Evolutionary conservation across 1,140 invertebrate species (phyloP).

Genomic region (Dryas iulia): DNA sequence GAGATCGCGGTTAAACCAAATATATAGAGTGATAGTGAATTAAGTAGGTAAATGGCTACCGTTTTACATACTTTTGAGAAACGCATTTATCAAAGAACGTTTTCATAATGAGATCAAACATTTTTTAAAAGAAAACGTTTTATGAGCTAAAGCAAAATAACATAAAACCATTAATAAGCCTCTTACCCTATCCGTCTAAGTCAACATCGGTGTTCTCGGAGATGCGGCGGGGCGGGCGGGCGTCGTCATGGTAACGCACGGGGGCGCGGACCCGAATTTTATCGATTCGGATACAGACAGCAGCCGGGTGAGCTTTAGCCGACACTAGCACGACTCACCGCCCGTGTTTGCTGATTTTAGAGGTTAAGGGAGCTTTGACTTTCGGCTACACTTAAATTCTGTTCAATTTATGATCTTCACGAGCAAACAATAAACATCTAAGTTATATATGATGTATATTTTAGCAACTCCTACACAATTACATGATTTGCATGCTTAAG

Average conservation of each 20-base stretch:
- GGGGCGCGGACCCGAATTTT: conserved; percentile 76
- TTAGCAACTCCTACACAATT: not conserved
- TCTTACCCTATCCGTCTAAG: conserved; percentile 79
- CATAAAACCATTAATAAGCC: conserved; percentile 79
- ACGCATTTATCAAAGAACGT: not conserved
- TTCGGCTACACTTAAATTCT: conserved; percentile 50
- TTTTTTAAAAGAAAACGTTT: conserved; percentile 31
- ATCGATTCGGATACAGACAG: conserved; percentile 77
- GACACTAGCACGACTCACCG: conserved; percentile 71
- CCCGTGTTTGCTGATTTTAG: conserved; percentile 72
- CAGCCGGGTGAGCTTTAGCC: conserved; percentile 66
- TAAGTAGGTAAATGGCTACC: not conserved
- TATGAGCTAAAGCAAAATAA: conserved; percentile 54
- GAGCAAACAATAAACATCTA: not conserved
- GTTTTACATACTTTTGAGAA: not conserved
- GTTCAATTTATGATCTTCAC: conserved; percentile 43
- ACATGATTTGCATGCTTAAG: not conserved
- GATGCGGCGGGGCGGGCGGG: conserved; percentile 47
- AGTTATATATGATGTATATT: not conserved
- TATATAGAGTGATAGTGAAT: not conserved
- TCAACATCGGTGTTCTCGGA: conserved; percentile 74
- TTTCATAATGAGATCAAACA: conserved; percentile 14
- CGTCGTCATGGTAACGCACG: conserved; percentile 69
- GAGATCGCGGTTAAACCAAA: conserved; percentile 9
- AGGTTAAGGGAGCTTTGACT: conserved; percentile 73